Conservation (phyloP, 2,113 vertebrate genomes). For the Ia io region DNA sequence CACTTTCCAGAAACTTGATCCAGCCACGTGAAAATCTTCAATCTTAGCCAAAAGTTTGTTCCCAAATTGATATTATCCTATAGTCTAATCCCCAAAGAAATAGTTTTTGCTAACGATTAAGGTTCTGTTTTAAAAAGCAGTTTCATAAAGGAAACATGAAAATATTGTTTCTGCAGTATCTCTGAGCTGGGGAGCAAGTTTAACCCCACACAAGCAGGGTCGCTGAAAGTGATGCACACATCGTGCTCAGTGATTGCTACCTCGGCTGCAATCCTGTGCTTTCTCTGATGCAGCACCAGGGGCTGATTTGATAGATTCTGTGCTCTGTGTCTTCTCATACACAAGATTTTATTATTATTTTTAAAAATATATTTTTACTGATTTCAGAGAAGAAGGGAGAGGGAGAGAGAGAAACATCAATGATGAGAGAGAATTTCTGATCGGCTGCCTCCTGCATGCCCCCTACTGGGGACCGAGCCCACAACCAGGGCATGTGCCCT, state of each 20-base stretch:
- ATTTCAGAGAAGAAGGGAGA: too few species aligned
- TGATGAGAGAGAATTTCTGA: too few species aligned
- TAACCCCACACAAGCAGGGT: background rate
- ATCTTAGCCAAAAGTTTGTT: constrained; percentile 20
- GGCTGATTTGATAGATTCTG: background rate
- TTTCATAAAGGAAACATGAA: constrained; percentile 8
- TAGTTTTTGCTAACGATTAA: background rate
- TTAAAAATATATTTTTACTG: too few species aligned
- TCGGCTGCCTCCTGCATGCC: too few species aligned
- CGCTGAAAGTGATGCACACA: background rate
- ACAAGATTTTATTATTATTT: background rate
- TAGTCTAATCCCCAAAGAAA: background rate
- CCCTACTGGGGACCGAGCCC: too few species aligned
- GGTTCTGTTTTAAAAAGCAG: background rate
- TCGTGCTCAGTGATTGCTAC: background rate
- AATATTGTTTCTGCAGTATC: background rate
- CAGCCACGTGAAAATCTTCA: background rate
- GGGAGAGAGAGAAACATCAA: too few species aligned
- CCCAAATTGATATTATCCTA: constrained; percentile 23
- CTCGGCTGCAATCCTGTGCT: background rate
- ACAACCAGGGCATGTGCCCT: too few species aligned
- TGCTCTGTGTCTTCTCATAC: background rate
- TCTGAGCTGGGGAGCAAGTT: background rate
- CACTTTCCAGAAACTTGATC: constrained; percentile 15
- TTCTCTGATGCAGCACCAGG: background rate